A percentile compares a stretch with the other conserved stretches of the same genome.
These are phyloP conservation scores for Charaxes varanes DNA, from an alignment of 1,140 invertebrate genomes.

Conservation along the genomic window DNA sequence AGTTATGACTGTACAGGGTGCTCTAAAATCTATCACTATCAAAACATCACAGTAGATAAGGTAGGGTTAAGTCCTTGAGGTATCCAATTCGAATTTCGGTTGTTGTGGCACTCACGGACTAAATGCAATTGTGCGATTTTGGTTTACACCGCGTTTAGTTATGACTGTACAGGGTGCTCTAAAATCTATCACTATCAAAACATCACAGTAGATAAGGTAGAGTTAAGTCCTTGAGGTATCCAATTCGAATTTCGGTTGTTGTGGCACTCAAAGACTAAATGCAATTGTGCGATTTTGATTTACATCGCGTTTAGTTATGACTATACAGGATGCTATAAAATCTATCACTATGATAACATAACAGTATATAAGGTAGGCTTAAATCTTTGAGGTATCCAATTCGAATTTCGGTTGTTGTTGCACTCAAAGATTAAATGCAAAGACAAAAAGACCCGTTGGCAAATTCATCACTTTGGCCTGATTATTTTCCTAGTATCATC, in stretches of 20 bases:
- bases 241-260: constrained; percentile 26
- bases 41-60: constrained; percentile 2
- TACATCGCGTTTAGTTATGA: constrained; percentile 54
- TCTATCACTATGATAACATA: not conserved
- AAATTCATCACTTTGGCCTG: no score
- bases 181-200: constrained; percentile 1
- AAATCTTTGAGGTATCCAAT: no score
- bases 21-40: constrained; percentile 6
- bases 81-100: constrained; percentile 23
- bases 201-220: constrained; percentile 2
- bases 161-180: constrained; percentile 40
- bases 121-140: constrained; percentile 67
- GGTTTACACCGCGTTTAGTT: constrained; percentile 55
- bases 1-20: constrained; percentile 49
- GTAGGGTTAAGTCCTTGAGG: no score
- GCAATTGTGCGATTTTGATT: constrained; percentile 63
- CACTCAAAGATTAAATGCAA: constrained; percentile 66
- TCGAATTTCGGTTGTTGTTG: constrained; percentile 28
- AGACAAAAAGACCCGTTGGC: no score
- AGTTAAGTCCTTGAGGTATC: no score
- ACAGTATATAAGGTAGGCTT: constrained; percentile 1
- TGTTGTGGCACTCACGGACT: constrained; percentile 52
- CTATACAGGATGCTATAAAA: constrained; percentile 35
- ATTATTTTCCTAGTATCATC: no score
- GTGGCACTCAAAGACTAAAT: constrained; percentile 61